These are phyloP conservation scores for Oplegnathus fasciatus DNA, from an alignment of 2,113 vertebrate genomes.

Conservation along the genomic window DNA sequence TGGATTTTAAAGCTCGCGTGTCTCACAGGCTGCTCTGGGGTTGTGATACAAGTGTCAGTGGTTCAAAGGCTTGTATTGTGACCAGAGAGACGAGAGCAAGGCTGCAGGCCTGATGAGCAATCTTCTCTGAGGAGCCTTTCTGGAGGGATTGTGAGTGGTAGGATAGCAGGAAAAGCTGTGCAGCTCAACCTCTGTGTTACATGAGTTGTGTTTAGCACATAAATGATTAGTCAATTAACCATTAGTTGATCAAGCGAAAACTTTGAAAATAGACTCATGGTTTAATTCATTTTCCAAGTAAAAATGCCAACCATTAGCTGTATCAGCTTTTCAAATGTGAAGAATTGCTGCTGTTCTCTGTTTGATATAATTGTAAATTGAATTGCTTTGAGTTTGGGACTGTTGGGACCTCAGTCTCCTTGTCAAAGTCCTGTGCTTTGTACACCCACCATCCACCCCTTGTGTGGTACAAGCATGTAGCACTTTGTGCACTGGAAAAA, in stretches of 20 bases:
- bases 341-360: background rate
- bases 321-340: background rate
- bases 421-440: no score
- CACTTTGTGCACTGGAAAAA: no score
- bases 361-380: background rate
- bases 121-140: slow-evolving; percentile 19
- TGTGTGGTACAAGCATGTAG: background rate
- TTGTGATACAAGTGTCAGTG: slow-evolving; percentile 41
- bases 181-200: background rate
- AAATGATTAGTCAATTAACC: background rate
- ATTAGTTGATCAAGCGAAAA: background rate
- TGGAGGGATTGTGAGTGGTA: slow-evolving; percentile 12
- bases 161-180: slow-evolving; percentile 10
- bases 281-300: background rate
- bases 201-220: background rate
- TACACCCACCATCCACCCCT: no score
- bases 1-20: slow-evolving; percentile 35
- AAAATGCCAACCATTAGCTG: background rate
- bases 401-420: background rate
- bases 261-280: no score
- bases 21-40: slow-evolving; percentile 18
- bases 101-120: slow-evolving; percentile 51
- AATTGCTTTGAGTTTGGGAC: background rate
- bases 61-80: slow-evolving; percentile 53
- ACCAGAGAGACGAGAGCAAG: slow-evolving; percentile 10